Percentiles rank a stretch among this genome's conserved stretches.
Conservation (phyloP, 2,797 vertebrate genomes). For the Rhyacichthys aspro region DNA sequence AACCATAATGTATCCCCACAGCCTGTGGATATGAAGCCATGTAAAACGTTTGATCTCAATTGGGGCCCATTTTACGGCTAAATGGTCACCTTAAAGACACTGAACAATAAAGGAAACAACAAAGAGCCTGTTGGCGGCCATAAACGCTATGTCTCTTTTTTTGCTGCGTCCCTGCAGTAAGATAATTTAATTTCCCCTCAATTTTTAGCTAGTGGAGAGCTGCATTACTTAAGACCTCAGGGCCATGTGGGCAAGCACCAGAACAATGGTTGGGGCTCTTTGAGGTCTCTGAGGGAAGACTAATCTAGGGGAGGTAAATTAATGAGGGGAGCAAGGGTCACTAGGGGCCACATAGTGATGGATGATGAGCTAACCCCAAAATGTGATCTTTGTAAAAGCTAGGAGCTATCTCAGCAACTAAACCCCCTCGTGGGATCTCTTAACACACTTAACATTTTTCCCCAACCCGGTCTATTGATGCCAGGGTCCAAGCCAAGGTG, state of each 20-base stretch:
- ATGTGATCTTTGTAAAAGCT: slow-evolving; percentile 54
- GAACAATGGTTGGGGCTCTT: slow-evolving; percentile 64
- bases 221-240: slow-evolving; percentile 60
- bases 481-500: slow-evolving; percentile 58
- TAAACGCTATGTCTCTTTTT: slow-evolving; percentile 50
- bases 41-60: slow-evolving; percentile 42
- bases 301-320: slow-evolving; percentile 75
- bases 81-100: slow-evolving; percentile 35
- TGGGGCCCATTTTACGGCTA: slow-evolving; percentile 46
- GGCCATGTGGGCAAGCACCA: slow-evolving; percentile 43
- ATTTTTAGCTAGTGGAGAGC: slow-evolving; percentile 46
- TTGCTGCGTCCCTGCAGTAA: slow-evolving; percentile 51
- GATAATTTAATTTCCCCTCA: slow-evolving; percentile 66
- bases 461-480: slow-evolving; percentile 59
- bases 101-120: slow-evolving; percentile 33
- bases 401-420: slow-evolving; percentile 42
- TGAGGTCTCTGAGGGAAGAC: slow-evolving; percentile 65
- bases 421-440: slow-evolving; percentile 58
- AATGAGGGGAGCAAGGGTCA: slow-evolving; percentile 71
- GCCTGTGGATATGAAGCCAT: slow-evolving; percentile 30
- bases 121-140: slow-evolving; percentile 28
- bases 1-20: slow-evolving; percentile 34
- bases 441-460: slow-evolving; percentile 73
- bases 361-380: slow-evolving; percentile 71
- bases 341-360: slow-evolving; percentile 57